Base-by-base conservation (phyloP, 1,140 invertebrate genomes). In the Palaemon carinicauda region DNA sequence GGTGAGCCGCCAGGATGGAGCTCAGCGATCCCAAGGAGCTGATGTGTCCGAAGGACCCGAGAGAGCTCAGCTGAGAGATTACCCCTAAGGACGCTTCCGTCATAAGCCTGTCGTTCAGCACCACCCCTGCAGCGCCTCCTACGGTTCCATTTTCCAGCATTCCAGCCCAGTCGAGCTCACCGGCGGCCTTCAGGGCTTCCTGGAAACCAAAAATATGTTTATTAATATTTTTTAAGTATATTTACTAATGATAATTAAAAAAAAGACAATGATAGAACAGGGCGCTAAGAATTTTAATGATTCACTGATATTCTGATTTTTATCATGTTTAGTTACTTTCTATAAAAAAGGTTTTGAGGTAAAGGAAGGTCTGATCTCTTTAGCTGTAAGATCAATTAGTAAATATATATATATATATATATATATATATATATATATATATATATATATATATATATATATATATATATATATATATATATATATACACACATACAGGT, bases 61-160 rank as follows among this genome's bases (percentile, higher is more conserved):
- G 82, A 29, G 82, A 53, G n/a, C 56, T 85, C 12, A 85, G 56
- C 75, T 85, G 82, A 15, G 82, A 85, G 33, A 85, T 85, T 52
- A 85, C 82, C 19, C 82, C 82, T 15, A 85, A 56, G 19, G 82
- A 85, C 14, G 82, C 82, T 21, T 85, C 82, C 3, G 82, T 85
- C 54, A 85, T 85, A 3, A 85, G 54, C 1, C 82, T 15, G 56
- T 85, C 82, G 51, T 85, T 85, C 2, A 85, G 82, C 12, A 85
- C 82, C n/a, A 85, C 82, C 15, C 75, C 75, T 12, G 74, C 27
- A 14, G 74, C 74, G 17, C 82, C 75, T 1, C 69, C 80, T 19
- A 56, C 27, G 21, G n/a, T 52, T 9, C 29, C 24, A 5, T 24
- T 53, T 17, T n/a, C 69, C 41, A 27, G 53, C 80, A 41, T 69